These are phyloP conservation scores for Bicyclus anynana DNA, from an alignment of 1,140 invertebrate species.

Conservation along the genomic window DNA sequence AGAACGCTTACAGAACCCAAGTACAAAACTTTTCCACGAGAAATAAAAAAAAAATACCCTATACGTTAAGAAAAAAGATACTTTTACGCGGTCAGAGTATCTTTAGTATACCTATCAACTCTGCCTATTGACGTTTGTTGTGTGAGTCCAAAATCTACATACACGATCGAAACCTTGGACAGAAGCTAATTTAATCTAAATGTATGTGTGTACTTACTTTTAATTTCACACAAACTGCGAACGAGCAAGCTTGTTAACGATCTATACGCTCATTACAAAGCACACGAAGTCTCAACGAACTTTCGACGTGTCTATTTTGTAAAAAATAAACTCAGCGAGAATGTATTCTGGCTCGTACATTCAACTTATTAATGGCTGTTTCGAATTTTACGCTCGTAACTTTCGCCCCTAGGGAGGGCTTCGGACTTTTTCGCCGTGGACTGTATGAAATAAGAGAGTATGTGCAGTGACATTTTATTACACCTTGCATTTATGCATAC, in stretches of 20 bases:
- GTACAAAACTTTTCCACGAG: too few species aligned
- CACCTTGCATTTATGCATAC: neutral
- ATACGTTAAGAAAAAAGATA: too few species aligned
- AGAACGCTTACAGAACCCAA: too few species aligned
- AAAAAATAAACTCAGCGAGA: neutral
- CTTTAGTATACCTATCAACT: too few species aligned
- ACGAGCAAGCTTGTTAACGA: neutral
- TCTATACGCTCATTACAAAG: neutral
- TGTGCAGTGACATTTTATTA: neutral
- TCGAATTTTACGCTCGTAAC: slow-evolving; percentile 13
- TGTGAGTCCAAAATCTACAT: too few species aligned
- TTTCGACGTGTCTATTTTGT: slow-evolving; percentile 5
- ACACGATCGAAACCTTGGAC: too few species aligned
- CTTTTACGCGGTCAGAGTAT: too few species aligned
- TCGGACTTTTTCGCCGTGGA: slow-evolving; percentile 4
- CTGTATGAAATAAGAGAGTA: slow-evolving; percentile 4
- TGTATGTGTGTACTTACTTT: too few species aligned
- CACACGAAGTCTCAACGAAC: slow-evolving; percentile 2
- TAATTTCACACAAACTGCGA: too few species aligned
- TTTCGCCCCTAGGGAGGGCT: slow-evolving; percentile 7
- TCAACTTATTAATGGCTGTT: slow-evolving; percentile 15
- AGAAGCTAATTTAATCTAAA: too few species aligned
- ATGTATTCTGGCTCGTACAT: slow-evolving; percentile 11
- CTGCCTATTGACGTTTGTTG: too few species aligned
- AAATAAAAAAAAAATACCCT: too few species aligned